Evolutionary conservation across 1,140 invertebrate species (phyloP).

Genomic region (Dreissena polymorpha): DNA sequence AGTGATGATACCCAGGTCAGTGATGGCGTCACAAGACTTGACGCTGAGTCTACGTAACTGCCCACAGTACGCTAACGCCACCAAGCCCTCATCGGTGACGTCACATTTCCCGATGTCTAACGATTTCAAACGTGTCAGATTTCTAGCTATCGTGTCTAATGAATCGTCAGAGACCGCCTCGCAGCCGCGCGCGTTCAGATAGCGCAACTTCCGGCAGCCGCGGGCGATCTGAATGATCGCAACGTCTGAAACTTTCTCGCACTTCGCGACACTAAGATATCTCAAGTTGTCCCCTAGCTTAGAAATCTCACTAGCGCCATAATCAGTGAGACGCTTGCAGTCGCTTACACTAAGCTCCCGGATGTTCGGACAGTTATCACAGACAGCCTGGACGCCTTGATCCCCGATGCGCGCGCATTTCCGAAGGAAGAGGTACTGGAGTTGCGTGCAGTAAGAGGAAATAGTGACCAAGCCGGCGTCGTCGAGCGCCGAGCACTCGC

Average conservation of each 20-base stretch:
- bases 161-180: constrained; percentile 95
- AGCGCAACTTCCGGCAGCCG: constrained; percentile 93
- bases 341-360: constrained; percentile 94
- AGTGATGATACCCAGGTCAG: constrained; percentile 91
- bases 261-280: constrained; percentile 95
- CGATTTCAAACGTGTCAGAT: constrained; percentile 90
- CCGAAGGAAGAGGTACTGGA: constrained; percentile 93
- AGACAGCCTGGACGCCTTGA: constrained; percentile 83
- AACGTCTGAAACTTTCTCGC: constrained; percentile 93
- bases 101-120: constrained; percentile 96
- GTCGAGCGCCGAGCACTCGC: constrained; percentile 91
- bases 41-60: constrained; percentile 94
- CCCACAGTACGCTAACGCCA: constrained; percentile 92
- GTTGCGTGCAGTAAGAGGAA: constrained; percentile 91
- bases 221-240: constrained; percentile 93
- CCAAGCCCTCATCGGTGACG: constrained; percentile 91
- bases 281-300: constrained; percentile 90
- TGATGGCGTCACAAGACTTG: constrained; percentile 93
- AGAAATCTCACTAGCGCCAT: constrained; percentile 93
- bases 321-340: constrained; percentile 93
- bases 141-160: constrained; percentile 89
- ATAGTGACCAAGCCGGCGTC: constrained; percentile 91
- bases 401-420: constrained; percentile 85
- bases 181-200: constrained; percentile 94
- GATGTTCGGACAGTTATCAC: constrained; percentile 88